A percentile compares a stretch with the other conserved stretches of the same genome.
These are phyloP conservation scores for Perizoma flavofasciatum DNA, from an alignment of 2,888 invertebrate genomes.

Conservation along the genomic window DNA sequence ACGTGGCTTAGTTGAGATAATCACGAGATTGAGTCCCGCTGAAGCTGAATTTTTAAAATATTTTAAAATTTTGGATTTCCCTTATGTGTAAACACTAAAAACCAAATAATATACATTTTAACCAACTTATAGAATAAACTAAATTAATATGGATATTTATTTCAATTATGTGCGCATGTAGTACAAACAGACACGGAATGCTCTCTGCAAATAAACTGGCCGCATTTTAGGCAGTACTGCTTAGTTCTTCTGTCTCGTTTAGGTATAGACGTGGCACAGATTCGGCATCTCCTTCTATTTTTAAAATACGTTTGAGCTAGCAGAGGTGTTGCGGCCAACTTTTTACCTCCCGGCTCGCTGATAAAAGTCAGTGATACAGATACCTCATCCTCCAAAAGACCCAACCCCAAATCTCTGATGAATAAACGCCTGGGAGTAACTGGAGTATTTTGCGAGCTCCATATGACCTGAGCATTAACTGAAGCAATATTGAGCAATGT, in stretches of 20 bases:
- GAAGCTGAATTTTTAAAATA: too few relatives aligned
- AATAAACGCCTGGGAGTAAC: constrained; percentile 61
- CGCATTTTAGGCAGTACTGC: constrained; percentile 65
- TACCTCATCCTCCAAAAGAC: constrained; percentile 53
- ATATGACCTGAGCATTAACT: constrained; percentile 74
- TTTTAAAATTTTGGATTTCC: too few relatives aligned
- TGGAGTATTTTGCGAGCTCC: constrained; percentile 57
- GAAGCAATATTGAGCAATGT: constrained; percentile 72
- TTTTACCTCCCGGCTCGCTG: constrained; percentile 36
- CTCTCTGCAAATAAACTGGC: constrained; percentile 67
- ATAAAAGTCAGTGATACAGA: constrained; percentile 36
- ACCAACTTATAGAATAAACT: too few relatives aligned
- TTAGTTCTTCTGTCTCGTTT: constrained; percentile 69
- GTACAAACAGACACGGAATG: constrained; percentile 65
- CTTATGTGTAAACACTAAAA: too few relatives aligned
- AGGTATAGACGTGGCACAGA: constrained; percentile 53
- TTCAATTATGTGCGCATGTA: constrained; percentile 47
- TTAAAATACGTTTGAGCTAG: constrained; percentile 41
- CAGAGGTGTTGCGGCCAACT: constrained; percentile 32
- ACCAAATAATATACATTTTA: too few relatives aligned
- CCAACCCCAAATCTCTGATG: constrained; percentile 64
- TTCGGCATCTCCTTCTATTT: constrained; percentile 59
- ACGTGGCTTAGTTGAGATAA: too few relatives aligned
- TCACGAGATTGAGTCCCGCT: too few relatives aligned
- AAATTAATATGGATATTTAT: not conserved